Evolutionary conservation across 1,140 invertebrate species (phyloP), one percentile per base, ranked within the genome.

Genomic region (Gonatopus flavifemur): DNA sequence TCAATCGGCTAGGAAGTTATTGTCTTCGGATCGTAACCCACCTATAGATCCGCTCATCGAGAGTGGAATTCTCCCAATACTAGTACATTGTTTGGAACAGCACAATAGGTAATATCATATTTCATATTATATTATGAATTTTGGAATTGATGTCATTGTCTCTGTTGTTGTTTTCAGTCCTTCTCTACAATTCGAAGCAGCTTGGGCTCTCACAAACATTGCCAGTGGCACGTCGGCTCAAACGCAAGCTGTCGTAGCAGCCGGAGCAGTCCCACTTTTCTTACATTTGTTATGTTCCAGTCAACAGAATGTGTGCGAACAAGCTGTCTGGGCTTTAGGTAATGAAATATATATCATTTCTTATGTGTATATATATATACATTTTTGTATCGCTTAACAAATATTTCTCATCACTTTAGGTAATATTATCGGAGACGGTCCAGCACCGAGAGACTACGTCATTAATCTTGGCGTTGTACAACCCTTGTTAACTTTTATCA

Each of bases 201-300:
- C 96, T 12, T 99, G 97, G 97, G 97, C 96, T 37, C 80, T 99
- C 50, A 99, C 97, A 57, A 99, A 99, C 72, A 99, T 99, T 68
- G 97, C 97, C 3, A 97, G 93, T 40, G 97, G 97, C 40, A 98
- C 94, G 35, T 96, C 95, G 1, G 82, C 85, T 59, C 97, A 99
- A 81, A 99, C 97, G 16, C 93, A 96, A 62, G 87, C 95, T 75
- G 96, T 99, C 19, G 95, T 99, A 3, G 81, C 85, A 57, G 93
- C 93, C 35, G 91, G 95, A 62, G 96, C 97, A 45, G 96, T 98
- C 33, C 96, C 96, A 42, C 83, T 93, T 36, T 99, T 99, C 78
- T 79, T 99, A 37, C 84, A 91, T 67, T 81, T 99, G 40, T 81
- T 99, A 15, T 82, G 86, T 70, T 98, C 96, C 22, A 86, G 87